Evolutionary conservation across 2,113 vertebrate genomes (phyloP), one percentile per base, ranked within the genome.

Genomic region (Blennius ocellaris): DNA sequence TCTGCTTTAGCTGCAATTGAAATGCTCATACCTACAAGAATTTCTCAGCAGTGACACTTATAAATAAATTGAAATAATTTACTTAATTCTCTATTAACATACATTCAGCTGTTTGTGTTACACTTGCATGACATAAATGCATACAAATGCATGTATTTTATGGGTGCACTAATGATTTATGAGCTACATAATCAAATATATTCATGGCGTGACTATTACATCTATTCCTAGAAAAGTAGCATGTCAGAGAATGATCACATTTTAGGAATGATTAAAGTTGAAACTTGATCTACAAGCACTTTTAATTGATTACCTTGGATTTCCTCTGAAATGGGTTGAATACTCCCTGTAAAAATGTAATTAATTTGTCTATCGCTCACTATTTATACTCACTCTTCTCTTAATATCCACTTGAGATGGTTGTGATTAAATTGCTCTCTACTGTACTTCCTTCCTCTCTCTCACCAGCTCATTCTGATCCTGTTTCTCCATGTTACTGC

Each of bases 271-370:
- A 91, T 90, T 92, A 84, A 81, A 87, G 87, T 59, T 51, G 51
- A 54, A 68, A 52, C 78, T 71, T 58, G 16, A 52, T 74, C 84
- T 90, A 66, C 82, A 87, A 86, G 67, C 43, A 58, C 72, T 68
- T 85, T 87, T 87, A 90, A 93, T 91, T 93, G 88, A 93, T 92
- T 86, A 88, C 64, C 82, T 80, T 87, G 76, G 77, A 88, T 91
- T 87, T 64, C 73, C 71, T 71, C 78, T 87, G 80, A 93, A 93
- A 89, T 87, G 80, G 86, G 87, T 91, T 92, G 91, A 93, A 92
- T 80, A 76, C 81, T 81, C 73, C 54, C 63, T 89, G n/a, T 84
- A 87, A 92, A 92, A 93, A 94, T 90, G 76, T 91, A 83, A 78
- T 73, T 84, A 91, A 92, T 93, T 92, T 89, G 78, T 90, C 90